These are phyloP conservation scores for Oeneis ivallda DNA, from an alignment of 2,888 invertebrate genomes.

Conservation along the genomic window DNA sequence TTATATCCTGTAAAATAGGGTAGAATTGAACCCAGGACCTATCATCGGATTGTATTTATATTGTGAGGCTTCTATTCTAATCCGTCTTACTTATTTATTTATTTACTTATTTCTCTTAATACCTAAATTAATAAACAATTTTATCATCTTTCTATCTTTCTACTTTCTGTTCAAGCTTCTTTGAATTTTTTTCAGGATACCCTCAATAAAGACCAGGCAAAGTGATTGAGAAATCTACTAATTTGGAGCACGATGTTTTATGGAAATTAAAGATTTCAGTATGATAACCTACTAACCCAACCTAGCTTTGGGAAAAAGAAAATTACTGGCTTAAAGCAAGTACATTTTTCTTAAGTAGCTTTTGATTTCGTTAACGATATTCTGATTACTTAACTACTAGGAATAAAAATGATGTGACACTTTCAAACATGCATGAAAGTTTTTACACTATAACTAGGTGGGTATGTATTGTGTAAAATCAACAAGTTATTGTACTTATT, in stretches of 20 bases:
- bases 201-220: no score
- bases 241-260: not conserved
- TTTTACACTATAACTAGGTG: no score
- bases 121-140: no score
- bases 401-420: not conserved
- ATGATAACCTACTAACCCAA: constrained; percentile 26
- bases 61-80: no score
- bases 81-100: no score
- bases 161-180: no score
- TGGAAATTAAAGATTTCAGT: not conserved
- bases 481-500: not conserved
- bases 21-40: no score
- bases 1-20: no score
- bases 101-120: no score
- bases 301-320: constrained; percentile 3
- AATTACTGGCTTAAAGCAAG: not conserved
- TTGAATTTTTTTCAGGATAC: not conserved
- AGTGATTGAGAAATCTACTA: not conserved
- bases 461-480: no score
- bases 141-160: no score
- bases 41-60: no score
- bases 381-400: not conserved
- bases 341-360: not conserved
- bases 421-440: not conserved
- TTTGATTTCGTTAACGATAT: not conserved